Evolutionary conservation across 2,113 vertebrate species (phyloP), one percentile per base, ranked within the genome.

Genomic region (Bungarus multicinctus): DNA sequence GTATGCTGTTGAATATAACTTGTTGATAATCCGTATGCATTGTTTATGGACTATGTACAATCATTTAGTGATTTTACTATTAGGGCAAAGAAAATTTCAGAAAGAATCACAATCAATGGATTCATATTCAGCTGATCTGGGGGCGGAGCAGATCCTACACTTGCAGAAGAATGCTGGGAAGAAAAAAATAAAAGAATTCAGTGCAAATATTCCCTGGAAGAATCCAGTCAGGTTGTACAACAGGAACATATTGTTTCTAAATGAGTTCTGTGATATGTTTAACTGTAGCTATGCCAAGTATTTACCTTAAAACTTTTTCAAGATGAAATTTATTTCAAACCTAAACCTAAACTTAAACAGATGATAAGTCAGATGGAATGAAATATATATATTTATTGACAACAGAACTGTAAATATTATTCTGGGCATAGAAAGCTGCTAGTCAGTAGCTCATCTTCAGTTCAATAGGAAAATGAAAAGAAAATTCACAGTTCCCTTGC

Each of bases 341-440:
- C n/a, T n/a, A n/a, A n/a, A n/a, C n/a, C n/a, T n/a, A 87, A 69
- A 90, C 5, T 3, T 39, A 43, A 81, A 39, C 18, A 81, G 54
- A 57, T 52, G 85, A 85, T 50, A 90, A 27, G 11, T 60, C 54
- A 86, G 88, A n/a, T 55, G 47, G 6, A 52, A 89, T 50, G 34
- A 58, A 93, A 89, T 90, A 85, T 81, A 81, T 60, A 50, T 86
- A 5, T 90, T 45, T n/a, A 50, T 86, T 53, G 30, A 92, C 52
- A 57, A 90, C n/a, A 86, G 74, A 89, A n/a, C 27, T 93, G 55
- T 90, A 47, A 89, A 90, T 93, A 23, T 90, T 90, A 93, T 64
- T 93, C 54, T 25, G 27, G 11, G 54, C 27, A 60, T 47, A 86
- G 2, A 45, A 55, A 81, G 74, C 3, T 93, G 54, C 43, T 50